Base-by-base conservation (phyloP, 2,888 invertebrate genomes). In the Parthenolecanium corni region DNA sequence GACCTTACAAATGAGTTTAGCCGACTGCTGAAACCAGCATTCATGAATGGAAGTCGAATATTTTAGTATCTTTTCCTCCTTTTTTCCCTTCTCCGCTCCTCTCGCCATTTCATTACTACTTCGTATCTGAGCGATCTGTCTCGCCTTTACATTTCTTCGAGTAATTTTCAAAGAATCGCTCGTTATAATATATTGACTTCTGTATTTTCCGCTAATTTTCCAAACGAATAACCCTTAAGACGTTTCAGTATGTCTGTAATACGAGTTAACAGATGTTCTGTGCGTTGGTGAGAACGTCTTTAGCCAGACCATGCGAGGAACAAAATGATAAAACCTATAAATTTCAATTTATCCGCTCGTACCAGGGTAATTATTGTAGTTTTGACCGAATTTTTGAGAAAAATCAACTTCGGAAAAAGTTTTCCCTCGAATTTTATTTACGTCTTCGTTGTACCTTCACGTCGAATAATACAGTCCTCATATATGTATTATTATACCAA, bases 181-280 rank as follows among this genome's bases (percentile, higher is more conserved):
- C 52, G 38, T 14, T 54, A 54, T 54, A 54, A 54, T 54, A 54
- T 54, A 54, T 54, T 54, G 54, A 54, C 54, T 54, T 54, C 42
- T 54, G 54, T 40, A 54, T 54, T 54, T 54, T 54, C 40, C 42
- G 54, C 54, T 42, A 54, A 54, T 54, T 54, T 54, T 54, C 54
- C 54, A 42, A 54, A 16, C 54, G 54, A 54, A n/a, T 54, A 54
- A 54, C 40, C 54, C 54, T 54, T 38, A 54, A 54, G 40, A 54
- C 38, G 54, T 54, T 47, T 52, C 24, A 11, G 24, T 31, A 12
- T 11, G 20, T 24, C 38, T 18, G 38, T 18, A 40, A 23, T 11
- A 20, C 54, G 6, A 54, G 21, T 23, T 21, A 54, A 54, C 54
- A 54, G 54, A 54, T 54, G 54, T 54, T 54, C 23, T 16, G 9